Percentiles rank a stretch among this genome's conserved stretches.
Evolutionary conservation across 2,113 vertebrate species (phyloP).

Genomic region (Thalassarche chlororhynchos): DNA sequence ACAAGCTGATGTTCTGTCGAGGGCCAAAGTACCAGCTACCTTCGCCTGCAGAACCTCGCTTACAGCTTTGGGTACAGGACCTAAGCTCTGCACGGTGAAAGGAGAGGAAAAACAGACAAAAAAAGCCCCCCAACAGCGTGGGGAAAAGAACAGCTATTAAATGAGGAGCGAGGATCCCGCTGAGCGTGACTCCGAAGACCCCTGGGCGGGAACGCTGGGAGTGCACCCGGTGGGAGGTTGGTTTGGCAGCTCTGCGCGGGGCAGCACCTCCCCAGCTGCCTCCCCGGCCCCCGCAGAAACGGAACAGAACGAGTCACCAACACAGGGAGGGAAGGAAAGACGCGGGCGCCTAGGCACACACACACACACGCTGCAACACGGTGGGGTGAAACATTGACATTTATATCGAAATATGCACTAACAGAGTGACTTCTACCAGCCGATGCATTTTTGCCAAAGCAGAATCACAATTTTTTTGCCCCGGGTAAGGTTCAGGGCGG

Average conservation of each 20-base stretch:
- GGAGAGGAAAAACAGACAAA: neutral
- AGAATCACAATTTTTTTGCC: conserved; percentile 30
- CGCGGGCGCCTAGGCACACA: neutral
- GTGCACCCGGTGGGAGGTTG: neutral
- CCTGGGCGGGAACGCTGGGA: neutral
- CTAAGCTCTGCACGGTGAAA: rapidly evolving
- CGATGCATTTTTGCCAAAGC: conserved; percentile 72
- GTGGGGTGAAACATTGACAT: conserved; percentile 75
- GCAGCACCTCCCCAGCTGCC: neutral
- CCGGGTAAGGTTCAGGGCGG: neutral
- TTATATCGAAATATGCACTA: conserved; percentile 76
- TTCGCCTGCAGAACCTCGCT: neutral
- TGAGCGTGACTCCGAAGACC: neutral
- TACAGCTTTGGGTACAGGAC: neutral
- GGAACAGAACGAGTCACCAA: neutral
- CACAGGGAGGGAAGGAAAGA: neutral
- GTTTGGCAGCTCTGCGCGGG: neutral
- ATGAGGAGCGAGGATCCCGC: neutral
- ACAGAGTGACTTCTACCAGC: conserved; percentile 73
- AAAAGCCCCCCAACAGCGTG: rapidly evolving
- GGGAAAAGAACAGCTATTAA: neutral
- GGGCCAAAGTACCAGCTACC: neutral
- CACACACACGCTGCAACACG: neutral
- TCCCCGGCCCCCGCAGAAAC: neutral
- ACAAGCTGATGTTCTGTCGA: rapidly evolving